These are phyloP conservation scores for Drosophila meridiana DNA, from an alignment of 2,888 invertebrate genomes.

Conservation along the genomic window DNA sequence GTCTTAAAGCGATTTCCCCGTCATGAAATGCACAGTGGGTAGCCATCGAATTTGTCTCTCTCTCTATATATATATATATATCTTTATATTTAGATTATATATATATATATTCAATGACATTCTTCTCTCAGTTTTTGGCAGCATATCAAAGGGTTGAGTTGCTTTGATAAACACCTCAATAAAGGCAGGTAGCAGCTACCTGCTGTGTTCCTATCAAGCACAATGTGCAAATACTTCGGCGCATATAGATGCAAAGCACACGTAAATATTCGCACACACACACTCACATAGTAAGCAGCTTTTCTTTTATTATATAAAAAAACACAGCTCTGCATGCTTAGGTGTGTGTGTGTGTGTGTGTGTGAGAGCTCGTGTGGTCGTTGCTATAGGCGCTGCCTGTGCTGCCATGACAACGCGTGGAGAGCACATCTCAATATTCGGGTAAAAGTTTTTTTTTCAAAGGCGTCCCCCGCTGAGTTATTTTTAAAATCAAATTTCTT, in stretches of 20 bases:
- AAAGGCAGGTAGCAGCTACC: slow-evolving; percentile 1
- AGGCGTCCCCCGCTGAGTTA: slow-evolving; percentile 39
- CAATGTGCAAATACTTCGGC: slow-evolving; percentile 30
- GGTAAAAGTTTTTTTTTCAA: slow-evolving; percentile 40
- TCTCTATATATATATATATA: not conserved
- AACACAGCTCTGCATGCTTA: slow-evolving; percentile 46
- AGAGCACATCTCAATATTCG: slow-evolving; percentile 5
- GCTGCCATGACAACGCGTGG: slow-evolving; percentile 48
- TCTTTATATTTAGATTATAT: not conserved
- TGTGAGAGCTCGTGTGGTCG: slow-evolving; percentile 7
- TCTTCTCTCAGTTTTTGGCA: slow-evolving; percentile 17
- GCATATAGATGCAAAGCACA: slow-evolving; percentile 33
- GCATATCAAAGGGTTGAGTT: slow-evolving; percentile 55
- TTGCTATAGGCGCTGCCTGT: slow-evolving; percentile 10
- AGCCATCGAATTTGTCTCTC: slow-evolving; percentile 4
- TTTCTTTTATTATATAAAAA: slow-evolving; percentile 62
- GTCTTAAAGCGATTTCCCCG: not conserved
- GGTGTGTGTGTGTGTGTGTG: not conserved
- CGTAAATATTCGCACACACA: slow-evolving; percentile 5
- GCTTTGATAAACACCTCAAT: slow-evolving; percentile 58
- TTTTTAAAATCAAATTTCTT: slow-evolving; percentile 61
- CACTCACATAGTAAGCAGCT: slow-evolving; percentile 55
- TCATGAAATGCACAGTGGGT: slow-evolving; percentile 17
- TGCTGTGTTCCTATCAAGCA: slow-evolving; percentile 32
- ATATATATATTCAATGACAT: slow-evolving; percentile 1